These are phyloP conservation scores for Cyprinodon diabolis DNA, from an alignment of 2,797 vertebrate genomes.

Conservation along the genomic window DNA sequence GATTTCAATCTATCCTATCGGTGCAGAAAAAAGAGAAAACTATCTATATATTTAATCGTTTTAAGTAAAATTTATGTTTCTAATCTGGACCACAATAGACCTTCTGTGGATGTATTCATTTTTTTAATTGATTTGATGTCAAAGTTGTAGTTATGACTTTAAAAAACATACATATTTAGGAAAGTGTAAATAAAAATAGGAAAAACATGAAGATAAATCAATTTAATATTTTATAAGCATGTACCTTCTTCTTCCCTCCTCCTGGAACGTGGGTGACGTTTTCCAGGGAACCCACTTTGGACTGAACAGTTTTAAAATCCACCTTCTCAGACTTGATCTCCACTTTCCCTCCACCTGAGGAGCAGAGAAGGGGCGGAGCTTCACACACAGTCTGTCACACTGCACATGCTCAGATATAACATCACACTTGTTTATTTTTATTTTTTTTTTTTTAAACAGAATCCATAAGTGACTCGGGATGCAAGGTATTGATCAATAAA, in stretches of 20 bases:
- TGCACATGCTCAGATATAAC: background rate
- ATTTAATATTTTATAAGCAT: background rate
- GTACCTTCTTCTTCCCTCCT: constrained; percentile 89
- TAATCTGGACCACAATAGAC: too few species aligned
- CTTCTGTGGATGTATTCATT: too few species aligned
- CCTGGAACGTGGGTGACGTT: constrained; percentile 89
- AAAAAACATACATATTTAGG: too few species aligned
- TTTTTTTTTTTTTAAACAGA: background rate
- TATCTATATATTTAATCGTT: too few species aligned
- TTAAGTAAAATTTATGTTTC: too few species aligned
- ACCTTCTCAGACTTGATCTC: constrained; percentile 93
- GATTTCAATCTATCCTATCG: too few species aligned
- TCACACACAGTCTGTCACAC: background rate
- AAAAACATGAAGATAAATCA: background rate
- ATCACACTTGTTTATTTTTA: background rate
- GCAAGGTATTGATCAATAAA: too few species aligned
- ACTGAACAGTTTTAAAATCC: constrained; percentile 87
- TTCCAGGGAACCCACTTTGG: constrained; percentile 91
- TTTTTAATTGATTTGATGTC: too few species aligned
- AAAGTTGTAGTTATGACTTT: too few species aligned
- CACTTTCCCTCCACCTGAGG: constrained; percentile 88
- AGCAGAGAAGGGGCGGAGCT: background rate
- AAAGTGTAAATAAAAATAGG: background rate
- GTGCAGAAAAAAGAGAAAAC: too few species aligned
- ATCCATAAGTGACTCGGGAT: background rate